Conservation (phyloP, 1,140 invertebrate species). For the Formica exsecta region DNA sequence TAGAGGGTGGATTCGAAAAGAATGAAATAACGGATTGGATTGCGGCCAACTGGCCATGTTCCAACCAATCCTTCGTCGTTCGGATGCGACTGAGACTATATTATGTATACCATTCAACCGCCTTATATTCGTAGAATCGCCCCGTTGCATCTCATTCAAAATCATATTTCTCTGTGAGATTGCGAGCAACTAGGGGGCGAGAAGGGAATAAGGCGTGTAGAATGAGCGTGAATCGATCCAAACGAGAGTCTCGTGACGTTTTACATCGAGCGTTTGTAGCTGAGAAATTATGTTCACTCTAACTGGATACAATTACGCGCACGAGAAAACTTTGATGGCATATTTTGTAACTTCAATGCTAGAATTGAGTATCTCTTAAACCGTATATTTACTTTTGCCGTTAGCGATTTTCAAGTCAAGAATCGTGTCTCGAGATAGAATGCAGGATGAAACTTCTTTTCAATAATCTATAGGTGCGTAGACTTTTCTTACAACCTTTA, state of each 20-base stretch:
- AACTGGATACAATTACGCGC: not conserved
- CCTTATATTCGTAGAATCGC: constrained; percentile 79
- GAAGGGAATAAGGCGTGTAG: constrained; percentile 17
- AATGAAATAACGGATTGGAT: constrained; percentile 86
- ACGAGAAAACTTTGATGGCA: not conserved
- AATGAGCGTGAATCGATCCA: constrained; percentile 20
- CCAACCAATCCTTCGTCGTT: constrained; percentile 85
- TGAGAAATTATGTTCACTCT: not conserved
- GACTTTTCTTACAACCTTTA: not conserved
- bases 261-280: not conserved
- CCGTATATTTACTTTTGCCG: not conserved
- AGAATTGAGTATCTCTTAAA: not conserved
- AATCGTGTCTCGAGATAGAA: not conserved
- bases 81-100: constrained; percentile 79
- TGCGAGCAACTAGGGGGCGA: constrained; percentile 1
- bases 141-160: constrained; percentile 80
- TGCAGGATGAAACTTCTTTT: not conserved
- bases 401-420: constrained; percentile 3
- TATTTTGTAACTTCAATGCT: not conserved
- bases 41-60: constrained; percentile 84
- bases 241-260: not conserved
- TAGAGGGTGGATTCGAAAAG: constrained; percentile 83
- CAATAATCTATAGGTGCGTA: not conserved
- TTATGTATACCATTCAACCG: constrained; percentile 79
- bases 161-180: constrained; percentile 76